Percentiles rank a stretch among this genome's conserved stretches.
These are phyloP conservation scores for Hirundo rustica DNA, from an alignment of 2,797 vertebrate genomes.

Conservation along the genomic window DNA sequence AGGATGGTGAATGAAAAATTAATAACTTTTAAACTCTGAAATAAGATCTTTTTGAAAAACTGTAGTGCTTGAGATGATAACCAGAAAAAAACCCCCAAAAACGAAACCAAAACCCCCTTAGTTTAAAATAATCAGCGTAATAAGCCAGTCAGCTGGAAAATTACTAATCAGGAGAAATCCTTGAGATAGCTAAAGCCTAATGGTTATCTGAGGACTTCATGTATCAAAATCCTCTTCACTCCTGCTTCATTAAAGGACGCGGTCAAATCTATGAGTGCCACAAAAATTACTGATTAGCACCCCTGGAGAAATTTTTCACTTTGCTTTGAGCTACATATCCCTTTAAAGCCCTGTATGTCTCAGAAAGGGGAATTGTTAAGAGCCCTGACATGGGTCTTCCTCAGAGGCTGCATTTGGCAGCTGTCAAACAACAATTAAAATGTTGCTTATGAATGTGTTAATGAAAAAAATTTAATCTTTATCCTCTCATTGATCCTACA, in stretches of 20 bases:
- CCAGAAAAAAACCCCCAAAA: not conserved
- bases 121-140: not conserved
- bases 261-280: not conserved
- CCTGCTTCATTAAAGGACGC: not conserved
- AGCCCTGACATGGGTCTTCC: not conserved
- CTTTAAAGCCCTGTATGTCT: not conserved
- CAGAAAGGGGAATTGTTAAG: not conserved
- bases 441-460: not conserved
- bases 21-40: not conserved
- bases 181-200: not conserved
- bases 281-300: not conserved
- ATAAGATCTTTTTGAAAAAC: not conserved
- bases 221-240: not conserved
- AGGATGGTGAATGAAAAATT: not conserved
- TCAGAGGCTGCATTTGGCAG: not conserved
- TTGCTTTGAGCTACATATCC: not conserved
- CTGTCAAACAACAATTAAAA: not conserved
- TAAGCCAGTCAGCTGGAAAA: not conserved
- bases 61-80: not conserved
- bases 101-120: too few species aligned
- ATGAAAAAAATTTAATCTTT: not conserved
- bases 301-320: not conserved
- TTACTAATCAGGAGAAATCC: not conserved
- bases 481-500: not conserved
- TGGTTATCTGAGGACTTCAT: not conserved